Evolutionary conservation across 2,888 invertebrate species (phyloP).

Genomic region (Aelia acuminata): DNA sequence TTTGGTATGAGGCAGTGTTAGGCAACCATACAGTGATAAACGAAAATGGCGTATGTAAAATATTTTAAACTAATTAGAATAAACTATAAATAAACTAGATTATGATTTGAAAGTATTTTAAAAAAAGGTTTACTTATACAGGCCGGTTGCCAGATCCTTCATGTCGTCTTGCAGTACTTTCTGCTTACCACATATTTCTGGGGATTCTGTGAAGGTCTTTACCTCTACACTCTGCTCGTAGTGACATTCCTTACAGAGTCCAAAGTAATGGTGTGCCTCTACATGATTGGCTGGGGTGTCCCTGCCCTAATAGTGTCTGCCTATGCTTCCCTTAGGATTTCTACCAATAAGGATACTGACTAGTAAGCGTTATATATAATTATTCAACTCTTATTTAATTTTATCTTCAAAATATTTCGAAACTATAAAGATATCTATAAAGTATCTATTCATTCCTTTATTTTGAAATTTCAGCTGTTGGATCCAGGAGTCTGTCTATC

Average conservation of each 20-base stretch:
- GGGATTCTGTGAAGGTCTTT: conserved; percentile 97
- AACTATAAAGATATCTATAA: background rate
- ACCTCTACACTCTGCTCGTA: conserved; percentile 93
- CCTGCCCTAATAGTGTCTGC: conserved; percentile 79
- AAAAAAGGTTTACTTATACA: conserved; percentile 70
- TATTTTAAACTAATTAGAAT: background rate
- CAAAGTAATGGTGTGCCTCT: conserved; percentile 85
- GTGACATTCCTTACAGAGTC: conserved; percentile 92
- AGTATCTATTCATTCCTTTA: background rate
- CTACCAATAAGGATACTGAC: conserved; percentile 71
- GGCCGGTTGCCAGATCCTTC: conserved; percentile 84
- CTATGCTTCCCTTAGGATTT: conserved; percentile 77
- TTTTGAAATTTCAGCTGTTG: conserved; percentile 75
- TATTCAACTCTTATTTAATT: background rate
- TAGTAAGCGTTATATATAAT: conserved; percentile 73
- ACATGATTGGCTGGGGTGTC: conserved; percentile 87
- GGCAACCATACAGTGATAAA: conserved; percentile 73
- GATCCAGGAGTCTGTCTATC: conserved; percentile 80
- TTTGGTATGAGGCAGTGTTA: conserved; percentile 80
- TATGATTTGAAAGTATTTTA: background rate
- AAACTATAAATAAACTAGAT: background rate
- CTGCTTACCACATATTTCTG: conserved; percentile 94
- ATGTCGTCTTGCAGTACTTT: conserved; percentile 88
- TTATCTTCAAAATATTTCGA: background rate
- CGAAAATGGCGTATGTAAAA: conserved; percentile 74